Evolutionary conservation across 2,888 invertebrate species (phyloP).

Genomic region (Baccha elongata): DNA sequence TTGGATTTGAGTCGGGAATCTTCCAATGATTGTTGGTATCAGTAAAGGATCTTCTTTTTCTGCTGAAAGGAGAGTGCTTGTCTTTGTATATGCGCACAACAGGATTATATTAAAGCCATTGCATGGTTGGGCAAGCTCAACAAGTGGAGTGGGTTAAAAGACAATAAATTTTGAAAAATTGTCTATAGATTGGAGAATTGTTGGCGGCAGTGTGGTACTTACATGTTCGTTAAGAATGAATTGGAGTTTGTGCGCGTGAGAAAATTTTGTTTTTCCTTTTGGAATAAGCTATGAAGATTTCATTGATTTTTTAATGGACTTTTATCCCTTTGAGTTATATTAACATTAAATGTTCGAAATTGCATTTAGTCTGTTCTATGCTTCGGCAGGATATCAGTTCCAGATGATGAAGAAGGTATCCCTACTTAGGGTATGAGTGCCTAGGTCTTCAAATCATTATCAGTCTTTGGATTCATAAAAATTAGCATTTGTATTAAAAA

Average conservation of each 20-base stretch:
- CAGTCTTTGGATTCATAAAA: too few species aligned
- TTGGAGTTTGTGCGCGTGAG: conserved; percentile 12
- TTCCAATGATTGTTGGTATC: conserved; percentile 27
- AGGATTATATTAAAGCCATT: conserved; percentile 53
- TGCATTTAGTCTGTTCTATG: too few species aligned
- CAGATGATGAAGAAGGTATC: too few species aligned
- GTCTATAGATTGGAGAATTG: conserved; percentile 57
- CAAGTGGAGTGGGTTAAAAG: conserved; percentile 50
- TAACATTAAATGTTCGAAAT: too few species aligned
- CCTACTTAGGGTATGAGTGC: too few species aligned
- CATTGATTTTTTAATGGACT: not conserved
- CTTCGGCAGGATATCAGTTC: too few species aligned
- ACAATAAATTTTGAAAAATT: conserved; percentile 72
- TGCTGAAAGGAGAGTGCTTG: not conserved
- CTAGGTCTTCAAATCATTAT: too few species aligned
- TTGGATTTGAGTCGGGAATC: conserved; percentile 10
- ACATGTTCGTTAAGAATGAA: not conserved
- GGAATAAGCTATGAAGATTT: too few species aligned
- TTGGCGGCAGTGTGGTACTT: not conserved
- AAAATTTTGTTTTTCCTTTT: conserved; percentile 7
- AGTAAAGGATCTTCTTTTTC: conserved; percentile 45
- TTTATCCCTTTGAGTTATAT: not conserved
- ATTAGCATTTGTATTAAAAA: too few species aligned
- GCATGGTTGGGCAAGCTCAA: not conserved
- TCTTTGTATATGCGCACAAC: conserved; percentile 34